Evolutionary conservation across 2,113 vertebrate genomes (phyloP).

Genomic region (Coptodon bakossiorum): DNA sequence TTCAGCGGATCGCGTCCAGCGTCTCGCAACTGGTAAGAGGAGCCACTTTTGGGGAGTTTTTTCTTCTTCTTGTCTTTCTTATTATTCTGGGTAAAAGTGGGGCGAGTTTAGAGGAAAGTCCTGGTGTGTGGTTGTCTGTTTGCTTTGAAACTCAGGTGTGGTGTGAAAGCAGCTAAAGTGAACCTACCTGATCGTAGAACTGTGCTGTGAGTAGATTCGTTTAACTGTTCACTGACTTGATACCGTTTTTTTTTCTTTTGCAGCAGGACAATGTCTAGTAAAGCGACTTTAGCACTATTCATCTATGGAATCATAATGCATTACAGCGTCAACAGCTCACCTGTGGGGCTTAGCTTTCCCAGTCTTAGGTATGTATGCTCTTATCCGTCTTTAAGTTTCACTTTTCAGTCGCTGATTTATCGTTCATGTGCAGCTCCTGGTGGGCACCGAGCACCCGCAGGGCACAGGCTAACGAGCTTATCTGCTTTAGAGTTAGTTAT

Average conservation of each 20-base stretch:
- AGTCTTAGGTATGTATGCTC: slow-evolving; percentile 83
- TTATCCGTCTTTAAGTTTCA: background rate
- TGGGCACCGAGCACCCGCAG: background rate
- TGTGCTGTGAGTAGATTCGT: background rate
- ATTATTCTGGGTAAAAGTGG: slow-evolving; percentile 37
- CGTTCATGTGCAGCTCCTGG: background rate
- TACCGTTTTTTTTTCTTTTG: slow-evolving; percentile 18
- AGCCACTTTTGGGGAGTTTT: background rate
- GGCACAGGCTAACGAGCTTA: background rate
- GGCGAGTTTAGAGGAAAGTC: background rate
- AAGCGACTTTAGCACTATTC: slow-evolving; percentile 84
- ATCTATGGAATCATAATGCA: slow-evolving; percentile 94
- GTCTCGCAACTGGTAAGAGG: slow-evolving; percentile 64
- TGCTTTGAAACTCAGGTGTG: background rate
- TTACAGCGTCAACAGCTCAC: slow-evolving; percentile 86
- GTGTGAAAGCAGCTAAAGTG: background rate
- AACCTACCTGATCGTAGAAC: background rate
- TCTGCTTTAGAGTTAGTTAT: background rate
- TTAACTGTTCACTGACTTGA: background rate
- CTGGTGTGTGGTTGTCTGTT: background rate
- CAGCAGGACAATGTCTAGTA: slow-evolving; percentile 91
- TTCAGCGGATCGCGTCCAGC: slow-evolving; percentile 55
- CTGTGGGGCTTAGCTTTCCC: slow-evolving; percentile 85
- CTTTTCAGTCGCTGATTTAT: background rate
- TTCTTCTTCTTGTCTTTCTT: background rate